These are phyloP conservation scores for Chaenocephalus aceratus DNA, from an alignment of 2,113 vertebrate genomes.

Conservation along the genomic window DNA sequence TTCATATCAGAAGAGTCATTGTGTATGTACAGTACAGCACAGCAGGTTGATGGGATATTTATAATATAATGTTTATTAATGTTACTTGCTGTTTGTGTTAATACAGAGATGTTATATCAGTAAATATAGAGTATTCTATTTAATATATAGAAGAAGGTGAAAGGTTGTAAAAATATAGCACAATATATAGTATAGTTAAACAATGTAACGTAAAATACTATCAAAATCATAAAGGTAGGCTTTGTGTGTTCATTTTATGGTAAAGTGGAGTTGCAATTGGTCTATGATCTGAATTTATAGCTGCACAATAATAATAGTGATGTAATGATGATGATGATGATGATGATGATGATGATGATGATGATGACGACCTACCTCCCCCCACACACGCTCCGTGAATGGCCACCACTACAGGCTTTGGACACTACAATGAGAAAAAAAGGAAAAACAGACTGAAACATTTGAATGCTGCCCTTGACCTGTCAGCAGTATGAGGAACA, in stretches of 20 bases:
- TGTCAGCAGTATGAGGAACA: background rate
- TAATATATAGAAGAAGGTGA: no score
- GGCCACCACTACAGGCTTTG: constrained; percentile 90
- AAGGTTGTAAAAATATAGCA: background rate
- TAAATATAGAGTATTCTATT: no score
- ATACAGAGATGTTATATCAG: no score
- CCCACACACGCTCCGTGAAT: constrained; percentile 89
- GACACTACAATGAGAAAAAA: constrained; percentile 82
- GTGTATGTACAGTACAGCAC: no score
- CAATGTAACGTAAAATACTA: background rate
- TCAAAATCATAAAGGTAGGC: background rate
- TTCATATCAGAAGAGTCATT: no score
- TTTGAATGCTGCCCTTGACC: background rate
- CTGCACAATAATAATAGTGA: no score
- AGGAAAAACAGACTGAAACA: background rate
- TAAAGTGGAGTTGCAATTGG: background rate
- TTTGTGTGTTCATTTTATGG: background rate
- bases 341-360: background rate
- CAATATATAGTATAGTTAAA: background rate
- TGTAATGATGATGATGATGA: background rate
- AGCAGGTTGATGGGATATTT: no score
- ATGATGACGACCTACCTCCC: constrained; percentile 81
- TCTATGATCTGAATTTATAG: background rate
- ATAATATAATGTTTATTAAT: no score
- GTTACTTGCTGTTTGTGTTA: no score